phyloP scores from a whole-genome alignment of 92 coral and sea anemone species.

The Porites lobata region DNA sequence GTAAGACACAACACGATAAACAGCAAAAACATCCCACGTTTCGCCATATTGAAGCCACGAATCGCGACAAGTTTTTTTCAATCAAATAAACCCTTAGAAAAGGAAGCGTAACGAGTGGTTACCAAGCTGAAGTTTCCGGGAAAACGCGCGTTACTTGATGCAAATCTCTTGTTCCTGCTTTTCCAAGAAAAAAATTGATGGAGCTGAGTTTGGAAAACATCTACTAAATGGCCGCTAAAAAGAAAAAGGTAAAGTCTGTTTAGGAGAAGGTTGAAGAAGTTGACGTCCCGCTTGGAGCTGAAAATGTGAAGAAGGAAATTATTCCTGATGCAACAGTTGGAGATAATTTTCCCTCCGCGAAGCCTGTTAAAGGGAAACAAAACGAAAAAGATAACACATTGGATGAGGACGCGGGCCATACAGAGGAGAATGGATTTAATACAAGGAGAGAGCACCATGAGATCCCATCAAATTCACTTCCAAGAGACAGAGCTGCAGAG shows the following conservation, averaged over 20 bases:
- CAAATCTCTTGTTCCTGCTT: background rate
- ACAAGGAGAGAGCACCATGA: too few relatives aligned
- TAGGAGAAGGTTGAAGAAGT: background rate
- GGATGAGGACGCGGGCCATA: too few relatives aligned
- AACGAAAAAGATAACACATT: too few relatives aligned
- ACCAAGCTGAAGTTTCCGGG: slow-evolving; percentile 1
- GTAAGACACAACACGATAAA: background rate
- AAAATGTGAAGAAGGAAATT: too few relatives aligned
- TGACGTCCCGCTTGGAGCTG: too few relatives aligned
- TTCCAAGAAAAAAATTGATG: background rate
- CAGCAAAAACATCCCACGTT: background rate
- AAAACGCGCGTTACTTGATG: background rate
- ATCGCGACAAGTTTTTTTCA: background rate
- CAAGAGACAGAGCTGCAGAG: too few relatives aligned
- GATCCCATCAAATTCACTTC: too few relatives aligned
- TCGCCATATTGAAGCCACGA: background rate
- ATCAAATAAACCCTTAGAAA: slow-evolving; percentile 11
- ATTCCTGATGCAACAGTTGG: too few relatives aligned
- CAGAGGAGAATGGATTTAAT: too few relatives aligned
- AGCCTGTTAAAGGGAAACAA: too few relatives aligned
- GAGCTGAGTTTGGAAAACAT: background rate
- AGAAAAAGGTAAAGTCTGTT: too few relatives aligned
- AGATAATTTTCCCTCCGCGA: too few relatives aligned
- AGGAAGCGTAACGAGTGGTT: background rate
- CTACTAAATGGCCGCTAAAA: background rate